Evolutionary conservation across 2,888 invertebrate genomes (phyloP).

Genomic region (Ceramica pisi): DNA sequence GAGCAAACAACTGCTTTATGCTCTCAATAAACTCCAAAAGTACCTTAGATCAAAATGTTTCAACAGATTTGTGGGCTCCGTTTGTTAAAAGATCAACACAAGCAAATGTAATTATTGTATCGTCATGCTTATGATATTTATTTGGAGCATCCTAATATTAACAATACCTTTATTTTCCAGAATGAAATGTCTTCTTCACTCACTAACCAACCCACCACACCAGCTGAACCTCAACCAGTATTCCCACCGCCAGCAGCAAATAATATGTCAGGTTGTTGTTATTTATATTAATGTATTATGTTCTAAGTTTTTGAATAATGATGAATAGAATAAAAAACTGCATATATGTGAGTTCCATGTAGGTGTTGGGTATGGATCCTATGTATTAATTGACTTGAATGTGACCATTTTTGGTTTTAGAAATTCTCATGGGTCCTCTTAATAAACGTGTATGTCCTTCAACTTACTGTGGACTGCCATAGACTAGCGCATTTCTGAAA

Average conservation of each 20-base stretch:
- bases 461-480: too few species aligned
- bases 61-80: conserved; percentile 96
- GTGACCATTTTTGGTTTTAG: too few species aligned
- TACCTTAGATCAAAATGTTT: conserved; percentile 89
- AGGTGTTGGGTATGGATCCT: too few species aligned
- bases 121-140: conserved; percentile 70
- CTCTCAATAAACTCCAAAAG: conserved; percentile 96
- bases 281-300: conserved; percentile 1
- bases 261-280: conserved; percentile 70
- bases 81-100: conserved; percentile 92
- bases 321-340: too few species aligned
- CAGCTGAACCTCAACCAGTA: conserved; percentile 76
- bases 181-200: conserved; percentile 77
- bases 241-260: conserved; percentile 65
- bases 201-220: conserved; percentile 73
- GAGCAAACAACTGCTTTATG: conserved; percentile 96
- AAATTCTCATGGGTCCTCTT: too few species aligned
- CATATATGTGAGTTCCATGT: too few species aligned
- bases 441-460: too few species aligned
- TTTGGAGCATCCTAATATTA: background rate
- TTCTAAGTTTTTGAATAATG: background rate
- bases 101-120: conserved; percentile 78
- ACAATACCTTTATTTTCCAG: conserved; percentile 68
- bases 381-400: too few species aligned
- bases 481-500: too few species aligned